Evolutionary conservation across 2,888 invertebrate species (phyloP), one percentile per base, ranked within the genome.

Genomic region (Epinotia bilunana): DNA sequence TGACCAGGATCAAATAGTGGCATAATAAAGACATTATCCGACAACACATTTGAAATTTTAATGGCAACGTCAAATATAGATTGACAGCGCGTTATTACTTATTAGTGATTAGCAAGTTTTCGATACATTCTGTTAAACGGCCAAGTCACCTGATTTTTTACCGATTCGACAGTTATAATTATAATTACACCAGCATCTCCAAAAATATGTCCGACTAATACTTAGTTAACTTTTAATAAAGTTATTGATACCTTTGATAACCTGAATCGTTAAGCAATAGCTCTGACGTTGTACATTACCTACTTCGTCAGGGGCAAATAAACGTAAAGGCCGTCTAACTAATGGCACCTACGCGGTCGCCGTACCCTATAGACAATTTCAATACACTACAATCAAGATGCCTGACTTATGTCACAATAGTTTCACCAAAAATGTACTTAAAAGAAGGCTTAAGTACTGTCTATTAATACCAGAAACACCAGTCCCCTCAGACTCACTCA

Each of bases 11-110:
- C 23, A 69, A 69, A 69, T 58, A 46, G 58, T 28, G 60, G 69
- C 69, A 69, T 69, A 69, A 69, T 69, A 69, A 60, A 69, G 69
- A 46, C 69, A 69, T 69, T 69, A 69, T 28, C 57, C 46, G 46
- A 60, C 46, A 69, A 69, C 69, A 68, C 43, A 60, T 69, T 69
- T 69, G 28, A 58, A 60, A 60, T 69, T 58, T 60, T 60, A 69
- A 69, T 69, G 46, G 46, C n/a, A 69, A 23, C n/a, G 23, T 60
- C 69, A 69, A 69, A 69, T 46, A 69, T 20, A 68, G 68, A 58
- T 43, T 69, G 69, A 23, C 46, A 16, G 60, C 28, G 11, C 43
- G 58, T 69, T 60, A 69, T 46, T 60, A 69, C 46, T 69, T 60
- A 69, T 46, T 60, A 69, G 69, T 60, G 58, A 69, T 69, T 60